A percentile compares a stretch with the other conserved stretches of the same genome.
phyloP scores from a whole-genome alignment of 2,797 vertebrate genomes.

The Chrysocyon brachyurus region DNA sequence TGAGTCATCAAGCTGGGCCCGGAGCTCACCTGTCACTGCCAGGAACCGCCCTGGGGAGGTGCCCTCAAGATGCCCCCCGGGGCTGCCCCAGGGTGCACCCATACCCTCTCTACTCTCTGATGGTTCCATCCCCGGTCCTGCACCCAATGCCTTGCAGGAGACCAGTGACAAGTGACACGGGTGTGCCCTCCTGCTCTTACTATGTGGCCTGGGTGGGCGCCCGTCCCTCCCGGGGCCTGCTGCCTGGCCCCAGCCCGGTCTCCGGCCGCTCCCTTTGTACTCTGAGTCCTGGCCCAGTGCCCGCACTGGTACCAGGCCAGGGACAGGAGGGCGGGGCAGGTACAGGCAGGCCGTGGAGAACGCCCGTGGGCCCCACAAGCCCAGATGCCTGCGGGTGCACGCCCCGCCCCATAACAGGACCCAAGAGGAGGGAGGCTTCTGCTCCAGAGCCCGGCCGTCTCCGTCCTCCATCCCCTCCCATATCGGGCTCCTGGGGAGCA shows the following conservation, averaged over 20 bases:
- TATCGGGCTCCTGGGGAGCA: neutral
- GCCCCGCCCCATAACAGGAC: neutral
- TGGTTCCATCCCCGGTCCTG: neutral
- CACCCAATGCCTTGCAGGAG: neutral
- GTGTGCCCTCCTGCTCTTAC: neutral
- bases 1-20: neutral
- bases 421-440: neutral
- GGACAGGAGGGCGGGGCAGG: neutral
- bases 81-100: neutral
- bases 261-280: neutral
- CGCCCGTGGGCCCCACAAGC: accelerated
- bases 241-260: neutral
- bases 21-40: neutral
- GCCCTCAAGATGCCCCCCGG: neutral
- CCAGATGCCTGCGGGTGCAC: neutral
- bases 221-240: neutral
- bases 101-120: neutral
- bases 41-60: neutral
- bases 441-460: accelerated
- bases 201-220: neutral
- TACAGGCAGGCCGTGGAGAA: neutral
- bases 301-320: neutral
- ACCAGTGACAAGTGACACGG: neutral
- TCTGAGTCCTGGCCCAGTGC: accelerated
- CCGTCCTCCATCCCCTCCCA: neutral